Evolutionary conservation across 2,888 invertebrate genomes (phyloP).

Genomic region (Orchesellides sinensis): DNA sequence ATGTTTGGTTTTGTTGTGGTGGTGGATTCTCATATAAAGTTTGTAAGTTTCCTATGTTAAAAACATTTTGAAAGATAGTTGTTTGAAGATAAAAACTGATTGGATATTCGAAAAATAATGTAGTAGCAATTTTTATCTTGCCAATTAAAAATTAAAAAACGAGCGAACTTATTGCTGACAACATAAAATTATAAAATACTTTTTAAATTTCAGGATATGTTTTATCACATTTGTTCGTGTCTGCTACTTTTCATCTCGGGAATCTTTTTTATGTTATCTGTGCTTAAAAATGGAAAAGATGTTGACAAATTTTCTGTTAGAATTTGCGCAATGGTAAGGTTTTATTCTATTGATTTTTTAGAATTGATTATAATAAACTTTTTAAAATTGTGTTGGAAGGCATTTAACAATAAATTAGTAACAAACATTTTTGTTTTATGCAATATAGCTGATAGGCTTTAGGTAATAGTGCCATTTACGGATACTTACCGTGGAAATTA

Average conservation of each 20-base stretch:
- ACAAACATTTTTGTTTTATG: background rate
- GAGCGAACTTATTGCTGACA: no score
- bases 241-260: conserved; percentile 34
- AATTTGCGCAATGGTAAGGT: conserved; percentile 57
- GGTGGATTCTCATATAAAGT: conserved; percentile 46
- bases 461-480: conserved; percentile 64
- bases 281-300: conserved; percentile 44
- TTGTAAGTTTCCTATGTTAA: conserved; percentile 42
- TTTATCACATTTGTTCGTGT: conserved; percentile 53
- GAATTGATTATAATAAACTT: background rate
- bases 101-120: background rate
- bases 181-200: no score
- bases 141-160: no score
- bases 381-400: background rate
- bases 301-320: conserved; percentile 33
- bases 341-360: background rate
- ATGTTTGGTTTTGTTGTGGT: conserved; percentile 47
- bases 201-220: conserved; percentile 56
- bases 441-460: conserved; percentile 58
- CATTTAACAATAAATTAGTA: background rate
- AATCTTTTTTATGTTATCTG: conserved; percentile 59
- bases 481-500: conserved; percentile 66
- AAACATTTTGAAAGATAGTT: background rate
- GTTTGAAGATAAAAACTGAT: background rate
- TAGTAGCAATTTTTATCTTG: background rate